phyloP scores from a whole-genome alignment of 2,113 vertebrate genomes.

The Phoenicopterus ruber region DNA sequence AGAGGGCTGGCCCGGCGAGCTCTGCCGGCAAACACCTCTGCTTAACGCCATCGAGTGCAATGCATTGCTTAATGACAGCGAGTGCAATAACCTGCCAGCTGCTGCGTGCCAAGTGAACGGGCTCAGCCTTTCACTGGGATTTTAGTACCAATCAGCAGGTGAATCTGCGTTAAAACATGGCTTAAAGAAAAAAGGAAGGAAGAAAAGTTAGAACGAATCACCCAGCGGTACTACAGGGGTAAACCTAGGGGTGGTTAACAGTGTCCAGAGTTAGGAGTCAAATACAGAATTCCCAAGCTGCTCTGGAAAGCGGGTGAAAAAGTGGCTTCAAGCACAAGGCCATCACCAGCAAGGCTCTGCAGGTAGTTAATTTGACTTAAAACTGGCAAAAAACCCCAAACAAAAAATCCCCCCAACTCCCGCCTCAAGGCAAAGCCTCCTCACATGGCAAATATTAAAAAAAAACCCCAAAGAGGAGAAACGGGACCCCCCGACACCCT shows the following conservation, averaged over 20 bases:
- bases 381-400: not conserved
- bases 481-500: not conserved
- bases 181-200: not conserved
- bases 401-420: not conserved
- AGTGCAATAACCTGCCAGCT: not conserved
- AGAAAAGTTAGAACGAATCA: not conserved
- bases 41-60: not conserved
- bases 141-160: not conserved
- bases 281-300: not conserved
- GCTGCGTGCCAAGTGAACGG: accelerated
- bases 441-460: accelerated
- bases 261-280: not conserved
- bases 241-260: not conserved
- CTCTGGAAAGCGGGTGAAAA: not conserved
- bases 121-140: not conserved
- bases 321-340: not conserved
- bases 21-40: not conserved
- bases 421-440: not conserved
- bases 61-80: not conserved
- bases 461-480: not conserved
- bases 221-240: not conserved
- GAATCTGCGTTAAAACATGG: not conserved
- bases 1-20: not conserved
- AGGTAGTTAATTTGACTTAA: not conserved
- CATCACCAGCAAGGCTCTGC: not conserved